Percentiles rank a stretch among this genome's conserved stretches.
phyloP scores from a whole-genome alignment of 2,113 vertebrate genomes.

The Tangachromis dhanisi region DNA sequence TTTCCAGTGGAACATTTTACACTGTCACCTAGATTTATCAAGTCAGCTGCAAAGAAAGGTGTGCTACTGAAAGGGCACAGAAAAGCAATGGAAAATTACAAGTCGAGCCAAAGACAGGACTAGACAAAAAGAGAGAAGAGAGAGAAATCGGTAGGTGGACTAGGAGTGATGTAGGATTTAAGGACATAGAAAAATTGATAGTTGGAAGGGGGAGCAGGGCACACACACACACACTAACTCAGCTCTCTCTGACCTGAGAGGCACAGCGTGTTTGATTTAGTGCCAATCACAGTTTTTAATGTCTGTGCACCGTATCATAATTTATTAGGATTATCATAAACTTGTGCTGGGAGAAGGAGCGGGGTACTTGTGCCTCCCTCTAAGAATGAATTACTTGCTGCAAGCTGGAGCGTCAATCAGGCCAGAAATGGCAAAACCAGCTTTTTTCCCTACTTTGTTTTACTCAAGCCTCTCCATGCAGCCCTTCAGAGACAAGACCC shows the following conservation, averaged over 20 bases:
- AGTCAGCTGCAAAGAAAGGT: neutral
- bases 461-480: neutral
- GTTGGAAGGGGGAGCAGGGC: neutral
- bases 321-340: conserved; percentile 75
- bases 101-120: neutral
- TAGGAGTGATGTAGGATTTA: neutral
- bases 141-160: conserved; percentile 23
- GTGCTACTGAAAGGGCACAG: neutral
- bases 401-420: conserved; percentile 44
- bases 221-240: neutral
- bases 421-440: conserved; percentile 29
- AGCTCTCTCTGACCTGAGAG: conserved; percentile 49
- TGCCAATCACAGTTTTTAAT: conserved; percentile 68
- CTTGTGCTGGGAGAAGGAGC: conserved; percentile 38
- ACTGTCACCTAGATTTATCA: conserved; percentile 18
- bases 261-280: conserved; percentile 64
- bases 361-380: conserved; percentile 52
- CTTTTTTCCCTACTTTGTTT: conserved; percentile 21
- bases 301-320: conserved; percentile 61
- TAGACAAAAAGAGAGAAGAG: conserved; percentile 12
- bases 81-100: conserved; percentile 16
- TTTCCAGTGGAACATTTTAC: neutral
- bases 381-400: conserved; percentile 61
- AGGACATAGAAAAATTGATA: conserved; percentile 29
- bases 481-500: conserved; percentile 15